phyloP scores from a whole-genome alignment of 2,113 vertebrate species.

The Rattus rattus region DNA sequence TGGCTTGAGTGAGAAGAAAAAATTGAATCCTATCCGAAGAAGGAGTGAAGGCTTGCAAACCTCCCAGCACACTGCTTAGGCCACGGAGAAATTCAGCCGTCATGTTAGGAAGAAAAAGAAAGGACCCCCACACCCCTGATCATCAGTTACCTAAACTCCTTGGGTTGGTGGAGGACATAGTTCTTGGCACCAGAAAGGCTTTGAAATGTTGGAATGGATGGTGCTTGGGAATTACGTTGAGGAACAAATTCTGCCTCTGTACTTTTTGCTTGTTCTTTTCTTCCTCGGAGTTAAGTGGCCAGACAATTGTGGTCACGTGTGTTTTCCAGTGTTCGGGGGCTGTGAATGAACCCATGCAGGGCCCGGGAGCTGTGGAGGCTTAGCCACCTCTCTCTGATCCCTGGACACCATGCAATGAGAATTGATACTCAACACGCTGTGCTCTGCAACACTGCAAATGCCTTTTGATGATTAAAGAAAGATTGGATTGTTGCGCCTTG shows the following conservation, averaged over 20 bases:
- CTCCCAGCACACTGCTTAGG: not conserved
- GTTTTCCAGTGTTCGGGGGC: not conserved
- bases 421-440: not conserved
- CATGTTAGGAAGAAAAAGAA: not conserved
- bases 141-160: not conserved
- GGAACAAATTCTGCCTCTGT: not conserved
- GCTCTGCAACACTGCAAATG: not conserved
- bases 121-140: not conserved
- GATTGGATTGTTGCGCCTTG: constrained; percentile 18
- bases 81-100: not conserved
- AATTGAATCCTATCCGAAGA: not conserved
- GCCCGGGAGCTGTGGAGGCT: not conserved
- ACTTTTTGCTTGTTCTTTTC: constrained; percentile 5
- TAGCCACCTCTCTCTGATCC: constrained; percentile 4
- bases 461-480: constrained; percentile 58
- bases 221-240: not conserved
- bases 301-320: not conserved
- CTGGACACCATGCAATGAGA: not conserved
- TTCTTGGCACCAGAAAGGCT: not conserved
- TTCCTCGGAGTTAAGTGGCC: constrained; percentile 8
- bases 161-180: not conserved
- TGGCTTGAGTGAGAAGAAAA: not conserved
- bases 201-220: not conserved
- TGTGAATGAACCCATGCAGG: not conserved
- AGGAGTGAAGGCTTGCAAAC: not conserved